phyloP scores from a whole-genome alignment of 2,113 vertebrate species.

The Asarcornis scutulata region DNA sequence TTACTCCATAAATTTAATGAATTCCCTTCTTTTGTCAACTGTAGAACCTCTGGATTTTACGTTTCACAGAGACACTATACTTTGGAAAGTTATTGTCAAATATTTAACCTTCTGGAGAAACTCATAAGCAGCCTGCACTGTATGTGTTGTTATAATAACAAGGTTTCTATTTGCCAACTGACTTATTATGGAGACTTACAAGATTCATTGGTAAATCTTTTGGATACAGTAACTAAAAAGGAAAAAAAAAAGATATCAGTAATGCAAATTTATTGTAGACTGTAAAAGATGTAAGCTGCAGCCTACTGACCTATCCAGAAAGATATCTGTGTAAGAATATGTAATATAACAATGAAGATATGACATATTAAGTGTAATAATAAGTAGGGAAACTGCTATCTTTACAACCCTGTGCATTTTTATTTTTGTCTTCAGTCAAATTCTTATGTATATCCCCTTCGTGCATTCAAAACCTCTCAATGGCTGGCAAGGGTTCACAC shows the following conservation, averaged over 20 bases:
- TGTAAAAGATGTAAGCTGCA: background rate
- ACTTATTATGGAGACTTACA: background rate
- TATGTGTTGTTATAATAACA: background rate
- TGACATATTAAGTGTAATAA: background rate
- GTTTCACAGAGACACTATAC: background rate
- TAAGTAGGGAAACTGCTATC: background rate
- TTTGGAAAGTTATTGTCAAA: background rate
- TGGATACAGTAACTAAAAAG: background rate
- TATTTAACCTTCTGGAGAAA: background rate
- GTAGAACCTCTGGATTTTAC: background rate
- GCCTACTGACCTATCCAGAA: background rate
- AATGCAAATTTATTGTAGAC: background rate
- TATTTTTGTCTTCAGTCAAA: background rate
- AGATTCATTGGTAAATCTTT: background rate
- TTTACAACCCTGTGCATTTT: background rate
- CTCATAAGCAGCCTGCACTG: background rate
- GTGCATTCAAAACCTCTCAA: background rate
- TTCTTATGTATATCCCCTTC: background rate
- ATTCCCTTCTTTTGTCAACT: background rate
- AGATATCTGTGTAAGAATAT: background rate
- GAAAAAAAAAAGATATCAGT: background rate
- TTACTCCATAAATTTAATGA: background rate
- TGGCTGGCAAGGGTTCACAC: background rate
- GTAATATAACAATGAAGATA: background rate
- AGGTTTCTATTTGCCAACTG: background rate